Percentiles rank a stretch among this genome's conserved stretches.
Conservation (phyloP, 1,140 invertebrate species). For the Drosophila willistoni region DNA sequence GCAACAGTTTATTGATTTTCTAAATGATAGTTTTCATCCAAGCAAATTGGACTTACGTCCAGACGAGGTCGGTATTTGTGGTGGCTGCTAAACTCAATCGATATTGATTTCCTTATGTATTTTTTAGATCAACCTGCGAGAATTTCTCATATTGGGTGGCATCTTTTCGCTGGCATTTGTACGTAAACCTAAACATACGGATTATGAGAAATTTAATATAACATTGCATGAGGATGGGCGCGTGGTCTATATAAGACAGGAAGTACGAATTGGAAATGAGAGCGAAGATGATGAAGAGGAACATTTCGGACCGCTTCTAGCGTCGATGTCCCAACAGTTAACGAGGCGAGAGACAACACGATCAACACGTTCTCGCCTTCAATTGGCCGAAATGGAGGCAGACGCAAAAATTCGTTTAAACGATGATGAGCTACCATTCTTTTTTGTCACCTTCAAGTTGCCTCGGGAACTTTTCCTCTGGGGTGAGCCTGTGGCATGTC, state of each 20-base stretch:
- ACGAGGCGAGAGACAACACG: neutral
- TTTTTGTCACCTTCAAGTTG: constrained; percentile 54
- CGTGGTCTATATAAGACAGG: constrained; percentile 22
- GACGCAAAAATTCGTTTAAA: neutral
- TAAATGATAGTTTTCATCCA: constrained; percentile 52
- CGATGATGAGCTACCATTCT: constrained; percentile 42
- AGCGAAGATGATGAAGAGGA: neutral
- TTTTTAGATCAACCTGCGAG: constrained; percentile 63
- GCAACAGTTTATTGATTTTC: constrained; percentile 33
- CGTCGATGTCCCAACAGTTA: neutral
- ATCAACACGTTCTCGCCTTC: neutral
- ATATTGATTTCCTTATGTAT: neutral
- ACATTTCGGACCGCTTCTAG: too few species aligned
- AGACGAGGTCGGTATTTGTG: constrained; percentile 44
- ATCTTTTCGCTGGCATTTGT: constrained; percentile 59
- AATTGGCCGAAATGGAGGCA: neutral
- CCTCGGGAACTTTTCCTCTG: constrained; percentile 63
- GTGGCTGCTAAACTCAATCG: neutral
- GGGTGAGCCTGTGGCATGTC: constrained; percentile 58
- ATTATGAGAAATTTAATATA: constrained; percentile 55
- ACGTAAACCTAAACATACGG: constrained; percentile 48
- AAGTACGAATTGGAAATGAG: constrained; percentile 23
- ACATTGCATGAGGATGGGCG: constrained; percentile 63
- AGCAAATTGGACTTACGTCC: constrained; percentile 27
- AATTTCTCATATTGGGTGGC: constrained; percentile 63